These are phyloP conservation scores for Bembecia ichneumoniformis DNA, from an alignment of 2,888 invertebrate genomes.

Conservation along the genomic window DNA sequence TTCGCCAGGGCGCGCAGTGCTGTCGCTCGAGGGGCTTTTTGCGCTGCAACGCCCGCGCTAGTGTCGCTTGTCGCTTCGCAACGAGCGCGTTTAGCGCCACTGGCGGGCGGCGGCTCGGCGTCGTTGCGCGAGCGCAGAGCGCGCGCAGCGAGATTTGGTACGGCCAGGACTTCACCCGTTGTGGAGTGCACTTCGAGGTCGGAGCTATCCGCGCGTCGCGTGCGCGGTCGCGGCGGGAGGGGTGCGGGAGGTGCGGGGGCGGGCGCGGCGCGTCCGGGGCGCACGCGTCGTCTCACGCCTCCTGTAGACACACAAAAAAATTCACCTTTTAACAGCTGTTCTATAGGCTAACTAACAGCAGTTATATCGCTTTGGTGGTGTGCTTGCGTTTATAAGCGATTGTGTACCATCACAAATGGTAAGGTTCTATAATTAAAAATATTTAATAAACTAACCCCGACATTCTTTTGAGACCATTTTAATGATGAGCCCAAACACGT, in stretches of 20 bases:
- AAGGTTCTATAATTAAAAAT: no score
- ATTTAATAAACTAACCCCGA: no score
- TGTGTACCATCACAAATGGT: no score
- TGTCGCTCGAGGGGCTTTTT: slow-evolving; percentile 16
- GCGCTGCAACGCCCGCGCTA: slow-evolving; percentile 21
- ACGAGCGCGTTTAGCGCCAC: slow-evolving; percentile 17
- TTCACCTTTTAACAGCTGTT: no score
- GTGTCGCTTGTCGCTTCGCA: slow-evolving; percentile 12
- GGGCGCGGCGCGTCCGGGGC: slow-evolving; percentile 33
- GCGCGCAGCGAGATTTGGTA: slow-evolving; percentile 10
- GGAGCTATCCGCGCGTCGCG: slow-evolving; percentile 8
- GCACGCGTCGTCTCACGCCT: slow-evolving; percentile 33
- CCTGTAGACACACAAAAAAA: slow-evolving; percentile 5
- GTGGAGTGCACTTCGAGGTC: slow-evolving; percentile 8
- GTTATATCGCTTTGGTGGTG: no score
- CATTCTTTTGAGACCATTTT: no score
- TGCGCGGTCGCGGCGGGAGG: slow-evolving; percentile 4
- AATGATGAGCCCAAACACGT: no score
- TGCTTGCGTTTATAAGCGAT: no score
- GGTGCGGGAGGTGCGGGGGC: slow-evolving; percentile 21
- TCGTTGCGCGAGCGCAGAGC: slow-evolving; percentile 39
- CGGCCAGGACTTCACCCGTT: slow-evolving; percentile 6
- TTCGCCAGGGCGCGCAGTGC: slow-evolving; percentile 31
- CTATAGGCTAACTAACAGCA: no score
- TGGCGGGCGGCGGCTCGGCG: slow-evolving; percentile 14